Evolutionary conservation across 2,888 invertebrate species (phyloP).

Genomic region (Rhaphigaster nebulosa): DNA sequence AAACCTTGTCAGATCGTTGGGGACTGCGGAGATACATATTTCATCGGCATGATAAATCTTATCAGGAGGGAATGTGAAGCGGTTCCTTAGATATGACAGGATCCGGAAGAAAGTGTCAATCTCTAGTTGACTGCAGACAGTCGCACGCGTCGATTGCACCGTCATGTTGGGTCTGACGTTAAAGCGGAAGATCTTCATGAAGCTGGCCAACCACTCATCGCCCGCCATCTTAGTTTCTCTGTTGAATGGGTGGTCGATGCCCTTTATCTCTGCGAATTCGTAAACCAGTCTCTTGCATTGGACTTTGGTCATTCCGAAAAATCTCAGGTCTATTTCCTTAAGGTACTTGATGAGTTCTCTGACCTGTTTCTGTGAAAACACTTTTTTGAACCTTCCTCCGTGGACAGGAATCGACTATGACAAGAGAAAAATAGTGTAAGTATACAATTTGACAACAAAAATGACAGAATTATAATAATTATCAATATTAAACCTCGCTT

Average conservation of each 20-base stretch:
- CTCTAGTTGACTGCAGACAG: neutral
- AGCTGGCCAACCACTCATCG: constrained; percentile 55
- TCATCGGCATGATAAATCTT: constrained; percentile 18
- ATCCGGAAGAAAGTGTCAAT: constrained; percentile 38
- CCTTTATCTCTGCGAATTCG: constrained; percentile 51
- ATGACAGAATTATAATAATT: neutral
- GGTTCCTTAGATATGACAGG: neutral
- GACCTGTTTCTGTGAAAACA: constrained; percentile 47
- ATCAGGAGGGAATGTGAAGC: neutral
- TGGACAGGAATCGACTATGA: neutral
- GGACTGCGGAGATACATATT: constrained; percentile 1
- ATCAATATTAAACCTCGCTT: neutral
- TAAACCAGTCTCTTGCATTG: constrained; percentile 53
- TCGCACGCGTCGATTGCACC: neutral
- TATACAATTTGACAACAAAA: neutral
- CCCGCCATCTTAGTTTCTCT: constrained; percentile 55
- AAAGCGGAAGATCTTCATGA: constrained; percentile 39
- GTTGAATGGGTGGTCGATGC: constrained; percentile 58
- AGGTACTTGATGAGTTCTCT: constrained; percentile 30
- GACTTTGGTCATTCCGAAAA: constrained; percentile 55
- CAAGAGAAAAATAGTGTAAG: neutral
- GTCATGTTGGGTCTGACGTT: constrained; percentile 14
- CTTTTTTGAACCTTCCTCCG: neutral
- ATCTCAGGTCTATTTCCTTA: constrained; percentile 16
- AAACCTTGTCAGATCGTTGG: neutral